Conservation (phyloP, 2,113 vertebrate species). For the Paratilapia polleni region DNA sequence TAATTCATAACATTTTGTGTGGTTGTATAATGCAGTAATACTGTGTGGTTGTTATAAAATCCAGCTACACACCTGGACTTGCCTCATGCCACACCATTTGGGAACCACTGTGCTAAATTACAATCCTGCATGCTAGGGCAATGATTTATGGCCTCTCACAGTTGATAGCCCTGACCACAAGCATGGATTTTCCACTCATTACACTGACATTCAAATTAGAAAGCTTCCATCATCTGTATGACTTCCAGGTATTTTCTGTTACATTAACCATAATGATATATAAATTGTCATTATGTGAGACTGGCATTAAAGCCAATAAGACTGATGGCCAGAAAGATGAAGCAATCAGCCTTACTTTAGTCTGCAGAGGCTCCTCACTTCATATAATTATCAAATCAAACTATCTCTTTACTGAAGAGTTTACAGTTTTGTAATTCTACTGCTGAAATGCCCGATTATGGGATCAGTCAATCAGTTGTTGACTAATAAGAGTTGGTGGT, state of each 20-base stretch:
- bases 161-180: constrained; percentile 1
- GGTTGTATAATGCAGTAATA: neutral
- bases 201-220: neutral
- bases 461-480: neutral
- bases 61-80: neutral
- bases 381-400: constrained; percentile 1
- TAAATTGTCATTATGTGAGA: neutral
- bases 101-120: neutral
- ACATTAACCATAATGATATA: neutral
- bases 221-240: neutral
- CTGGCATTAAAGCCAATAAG: neutral
- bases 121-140: neutral
- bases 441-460: neutral
- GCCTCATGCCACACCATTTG: neutral
- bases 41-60: no score
- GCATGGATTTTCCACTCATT: constrained; percentile 9
- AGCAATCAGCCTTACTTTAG: neutral
- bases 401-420: neutral
- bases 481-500: neutral
- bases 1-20: neutral
- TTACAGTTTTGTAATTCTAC: neutral
- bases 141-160: constrained; percentile 1
- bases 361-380: neutral
- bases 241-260: neutral
- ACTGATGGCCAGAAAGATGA: neutral